A percentile compares a stretch with the other conserved stretches of the same genome.
Evolutionary conservation across 2,113 vertebrate genomes (phyloP).

Genomic region (Odocoileus hemionus): DNA sequence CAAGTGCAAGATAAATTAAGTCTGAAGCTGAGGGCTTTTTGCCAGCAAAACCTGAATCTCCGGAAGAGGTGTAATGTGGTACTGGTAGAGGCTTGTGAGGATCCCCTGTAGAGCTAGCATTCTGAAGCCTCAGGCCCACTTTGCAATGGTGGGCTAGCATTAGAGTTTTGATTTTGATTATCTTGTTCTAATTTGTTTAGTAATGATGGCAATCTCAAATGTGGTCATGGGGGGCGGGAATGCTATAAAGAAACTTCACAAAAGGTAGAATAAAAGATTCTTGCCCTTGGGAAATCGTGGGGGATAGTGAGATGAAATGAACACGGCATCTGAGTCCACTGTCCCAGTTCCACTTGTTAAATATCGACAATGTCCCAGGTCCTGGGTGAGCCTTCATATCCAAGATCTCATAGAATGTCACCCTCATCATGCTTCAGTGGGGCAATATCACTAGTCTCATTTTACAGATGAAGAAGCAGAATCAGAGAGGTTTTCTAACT

Average conservation of each 20-base stretch:
- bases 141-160: neutral
- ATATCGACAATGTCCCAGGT: neutral
- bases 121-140: neutral
- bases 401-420: neutral
- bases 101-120: slow-evolving; percentile 30
- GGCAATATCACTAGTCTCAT: neutral
- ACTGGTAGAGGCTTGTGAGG: slow-evolving; percentile 51
- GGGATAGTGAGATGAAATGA: neutral
- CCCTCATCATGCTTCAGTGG: neutral
- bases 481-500: neutral
- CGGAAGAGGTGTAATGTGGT: slow-evolving; percentile 56
- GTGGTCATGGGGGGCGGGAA: too few species aligned
- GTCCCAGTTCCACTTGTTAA: neutral
- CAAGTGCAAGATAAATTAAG: slow-evolving; percentile 76
- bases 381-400: neutral
- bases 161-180: neutral
- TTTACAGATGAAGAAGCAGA: neutral
- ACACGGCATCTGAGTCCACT: neutral
- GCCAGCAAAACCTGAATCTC: slow-evolving; percentile 69
- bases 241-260: neutral
- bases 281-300: neutral
- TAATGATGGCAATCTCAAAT: neutral
- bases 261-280: neutral
- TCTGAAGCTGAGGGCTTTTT: slow-evolving; percentile 77
- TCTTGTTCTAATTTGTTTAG: neutral